Conservation (phyloP, 2,113 vertebrate species). For the Nothobranchius kuhntae region DNA sequence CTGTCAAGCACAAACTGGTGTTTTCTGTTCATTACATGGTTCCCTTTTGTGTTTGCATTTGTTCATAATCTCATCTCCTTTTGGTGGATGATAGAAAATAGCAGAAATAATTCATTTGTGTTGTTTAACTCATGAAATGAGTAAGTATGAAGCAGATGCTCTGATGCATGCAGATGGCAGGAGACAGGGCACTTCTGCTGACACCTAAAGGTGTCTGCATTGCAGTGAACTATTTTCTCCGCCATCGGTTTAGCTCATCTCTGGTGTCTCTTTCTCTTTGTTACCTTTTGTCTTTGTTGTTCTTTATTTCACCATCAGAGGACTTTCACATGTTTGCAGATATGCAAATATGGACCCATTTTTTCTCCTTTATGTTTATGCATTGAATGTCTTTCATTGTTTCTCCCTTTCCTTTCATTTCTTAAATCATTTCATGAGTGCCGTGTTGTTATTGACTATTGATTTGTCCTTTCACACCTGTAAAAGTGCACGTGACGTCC, state of each 20-base stretch:
- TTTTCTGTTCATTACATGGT: too few species aligned
- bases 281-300: background rate
- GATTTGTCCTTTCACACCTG: slow-evolving; percentile 22
- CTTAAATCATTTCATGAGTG: slow-evolving; percentile 3
- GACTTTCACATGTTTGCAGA: background rate
- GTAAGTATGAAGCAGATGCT: slow-evolving; percentile 15
- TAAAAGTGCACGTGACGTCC: too few species aligned
- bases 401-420: background rate
- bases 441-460: background rate
- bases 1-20: too few species aligned
- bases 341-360: slow-evolving; percentile 18
- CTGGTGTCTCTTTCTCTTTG: background rate
- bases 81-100: background rate
- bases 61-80: background rate
- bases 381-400: background rate
- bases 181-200: slow-evolving; percentile 48
- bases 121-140: slow-evolving; percentile 3
- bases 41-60: too few species aligned
- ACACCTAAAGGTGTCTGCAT: slow-evolving; percentile 70
- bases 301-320: background rate
- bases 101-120: background rate
- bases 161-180: slow-evolving; percentile 48
- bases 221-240: slow-evolving; percentile 54
- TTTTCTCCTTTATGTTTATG: background rate
- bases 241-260: slow-evolving; percentile 3